phyloP scores from a whole-genome alignment of 1,140 invertebrate genomes.

The Drosophila funebris region DNA sequence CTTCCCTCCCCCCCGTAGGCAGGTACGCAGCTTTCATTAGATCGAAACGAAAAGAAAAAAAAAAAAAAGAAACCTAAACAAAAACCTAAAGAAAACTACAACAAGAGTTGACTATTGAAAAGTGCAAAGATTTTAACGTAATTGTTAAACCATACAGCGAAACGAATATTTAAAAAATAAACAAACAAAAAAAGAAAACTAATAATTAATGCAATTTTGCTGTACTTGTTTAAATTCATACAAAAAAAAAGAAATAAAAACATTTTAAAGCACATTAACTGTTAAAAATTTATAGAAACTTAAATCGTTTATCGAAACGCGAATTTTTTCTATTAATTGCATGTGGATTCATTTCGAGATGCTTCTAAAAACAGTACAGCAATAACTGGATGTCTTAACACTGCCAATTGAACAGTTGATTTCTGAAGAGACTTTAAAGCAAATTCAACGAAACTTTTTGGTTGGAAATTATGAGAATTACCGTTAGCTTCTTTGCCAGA shows the following conservation, averaged over 20 bases:
- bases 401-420: slow-evolving; percentile 62
- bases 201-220: slow-evolving; percentile 43
- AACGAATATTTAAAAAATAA: slow-evolving; percentile 47
- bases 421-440: slow-evolving; percentile 48
- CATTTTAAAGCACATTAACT: slow-evolving; percentile 71
- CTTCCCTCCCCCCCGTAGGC: background rate
- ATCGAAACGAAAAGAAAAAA: slow-evolving; percentile 35
- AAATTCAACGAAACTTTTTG: slow-evolving; percentile 57
- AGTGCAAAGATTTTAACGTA: slow-evolving; percentile 80
- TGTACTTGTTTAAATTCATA: slow-evolving; percentile 72
- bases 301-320: background rate
- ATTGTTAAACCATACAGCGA: slow-evolving; percentile 82
- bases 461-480: slow-evolving; percentile 6
- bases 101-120: slow-evolving; percentile 80
- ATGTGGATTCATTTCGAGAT: slow-evolving; percentile 30
- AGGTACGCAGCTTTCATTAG: slow-evolving; percentile 43
- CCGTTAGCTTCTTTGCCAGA: slow-evolving; percentile 34
- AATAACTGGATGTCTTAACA: slow-evolving; percentile 47
- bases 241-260: too few relatives aligned
- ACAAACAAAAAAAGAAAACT: slow-evolving; percentile 29
- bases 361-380: slow-evolving; percentile 25
- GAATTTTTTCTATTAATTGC: slow-evolving; percentile 39
- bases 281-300: slow-evolving; percentile 50
- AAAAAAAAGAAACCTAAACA: slow-evolving; percentile 40
- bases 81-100: slow-evolving; percentile 62